A percentile compares a stretch with the other conserved stretches of the same genome.
These are phyloP conservation scores for Schizopygopsis malacanthus DNA, from an alignment of 2,797 vertebrate species.

Conservation along the genomic window DNA sequence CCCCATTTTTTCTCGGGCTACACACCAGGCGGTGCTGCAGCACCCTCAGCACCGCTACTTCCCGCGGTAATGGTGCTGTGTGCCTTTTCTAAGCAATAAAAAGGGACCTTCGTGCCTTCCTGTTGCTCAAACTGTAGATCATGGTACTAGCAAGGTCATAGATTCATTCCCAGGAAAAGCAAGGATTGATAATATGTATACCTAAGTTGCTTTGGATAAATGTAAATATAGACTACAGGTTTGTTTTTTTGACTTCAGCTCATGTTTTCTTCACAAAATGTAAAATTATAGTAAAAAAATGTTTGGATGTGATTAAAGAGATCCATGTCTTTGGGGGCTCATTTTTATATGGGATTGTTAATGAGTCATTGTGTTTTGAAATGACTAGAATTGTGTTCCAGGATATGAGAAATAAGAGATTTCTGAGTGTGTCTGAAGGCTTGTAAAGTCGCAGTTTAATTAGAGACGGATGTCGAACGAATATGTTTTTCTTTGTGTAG, in stretches of 20 bases:
- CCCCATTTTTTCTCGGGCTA: no score
- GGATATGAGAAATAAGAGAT: constrained; percentile 34
- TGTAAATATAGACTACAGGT: neutral
- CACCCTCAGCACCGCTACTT: no score
- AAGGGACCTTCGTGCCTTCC: neutral
- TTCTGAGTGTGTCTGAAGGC: constrained; percentile 8
- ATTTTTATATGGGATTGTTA: neutral
- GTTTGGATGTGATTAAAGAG: constrained; percentile 1
- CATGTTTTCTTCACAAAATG: neutral
- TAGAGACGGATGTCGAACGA: constrained; percentile 13
- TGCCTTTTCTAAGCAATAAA: neutral
- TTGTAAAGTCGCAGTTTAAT: constrained; percentile 13
- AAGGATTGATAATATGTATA: neutral
- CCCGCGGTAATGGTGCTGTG: neutral
- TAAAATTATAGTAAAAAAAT: neutral
- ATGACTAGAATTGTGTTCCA: neutral
- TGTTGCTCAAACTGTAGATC: neutral
- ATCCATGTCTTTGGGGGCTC: neutral
- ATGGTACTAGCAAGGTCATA: neutral
- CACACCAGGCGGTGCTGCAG: no score
- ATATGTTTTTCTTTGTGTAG: constrained; percentile 24
- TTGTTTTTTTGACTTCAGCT: neutral
- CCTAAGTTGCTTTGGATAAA: neutral
- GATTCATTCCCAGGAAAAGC: neutral
- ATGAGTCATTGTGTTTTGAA: neutral